Base-by-base conservation (phyloP, 2,888 invertebrate genomes). In the Ceriagrion tenellum region DNA sequence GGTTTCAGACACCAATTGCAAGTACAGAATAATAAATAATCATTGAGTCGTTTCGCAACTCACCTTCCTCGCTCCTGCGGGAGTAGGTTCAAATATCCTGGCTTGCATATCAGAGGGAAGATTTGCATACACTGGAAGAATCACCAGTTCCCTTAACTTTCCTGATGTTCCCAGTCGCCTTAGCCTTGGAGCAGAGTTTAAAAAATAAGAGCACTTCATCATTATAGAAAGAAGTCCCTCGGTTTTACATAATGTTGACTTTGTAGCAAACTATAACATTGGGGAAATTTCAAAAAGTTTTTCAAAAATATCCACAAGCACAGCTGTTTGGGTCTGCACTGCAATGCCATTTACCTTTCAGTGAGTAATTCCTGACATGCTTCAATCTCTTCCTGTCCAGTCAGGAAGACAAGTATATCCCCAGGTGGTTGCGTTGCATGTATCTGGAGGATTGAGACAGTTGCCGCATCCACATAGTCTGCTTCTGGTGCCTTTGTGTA, bases 401-500 rank as follows among this genome's bases (percentile, higher is more conserved):
- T 99, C 88, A 99, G 97, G 97, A 99, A 99, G 0, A 99, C 99
- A 47, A 99, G 97, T 96, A 99, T 98, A 97, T 99, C 99, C 1
- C 99, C 99, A 40, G 98, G 97, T 0, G 99, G 99, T 97, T 99
- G 99, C 0, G 99, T 99, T 13, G 99, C 98, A 97, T 99, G 99
- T 96, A 99, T 99, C 97, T 99, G 99, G 96, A 99, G 97, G 59
- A 99, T 98, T 0, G 99, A 99, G 0, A 99, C 99, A n/a, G 99
- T 99, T 96, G 99, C 98, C 0, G 99, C 99, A 97, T 99, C 99
- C 93, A 99, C 98, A 97, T 99, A 99, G 97, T 99, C 99, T 1
- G 99, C 99, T 97, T 99, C 99, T 0, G 99, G 99, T 0, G 99
- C 99, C 97, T 99, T 99, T 0, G 99, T 99, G 96, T 99, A 99